These are phyloP conservation scores for Bombus superbus DNA, from an alignment of 1,140 invertebrate species.

Conservation along the genomic window DNA sequence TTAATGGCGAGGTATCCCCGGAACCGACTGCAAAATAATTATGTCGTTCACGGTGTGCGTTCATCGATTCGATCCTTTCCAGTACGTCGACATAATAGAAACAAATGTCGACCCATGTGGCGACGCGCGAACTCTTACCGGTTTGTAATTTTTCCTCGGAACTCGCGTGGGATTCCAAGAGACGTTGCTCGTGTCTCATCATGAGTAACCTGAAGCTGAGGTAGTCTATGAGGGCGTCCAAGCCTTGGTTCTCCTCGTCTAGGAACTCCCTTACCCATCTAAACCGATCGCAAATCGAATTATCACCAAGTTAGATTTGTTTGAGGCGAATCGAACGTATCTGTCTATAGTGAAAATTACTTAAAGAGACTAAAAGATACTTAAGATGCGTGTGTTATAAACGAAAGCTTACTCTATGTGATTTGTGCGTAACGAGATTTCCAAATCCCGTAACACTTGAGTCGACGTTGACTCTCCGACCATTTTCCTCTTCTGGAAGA, in stretches of 20 bases:
- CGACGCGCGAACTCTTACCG: slow-evolving; percentile 64
- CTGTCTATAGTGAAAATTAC: no score
- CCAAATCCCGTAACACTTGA: slow-evolving; percentile 97
- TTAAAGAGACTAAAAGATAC: no score
- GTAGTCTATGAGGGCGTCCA: slow-evolving; percentile 98
- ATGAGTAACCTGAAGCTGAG: slow-evolving; percentile 96
- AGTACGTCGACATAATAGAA: background rate
- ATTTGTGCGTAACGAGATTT: slow-evolving; percentile 99
- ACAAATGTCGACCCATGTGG: background rate
- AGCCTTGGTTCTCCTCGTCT: slow-evolving; percentile 96
- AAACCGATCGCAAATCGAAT: background rate
- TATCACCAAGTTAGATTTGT: slow-evolving; percentile 50
- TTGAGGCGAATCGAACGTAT: background rate
- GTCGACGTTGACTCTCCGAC: slow-evolving; percentile 98
- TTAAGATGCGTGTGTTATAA: background rate
- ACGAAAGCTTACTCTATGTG: slow-evolving; percentile 96
- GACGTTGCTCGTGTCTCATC: slow-evolving; percentile 94
- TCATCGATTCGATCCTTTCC: background rate
- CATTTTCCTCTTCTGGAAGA: slow-evolving; percentile 97
- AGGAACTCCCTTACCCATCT: slow-evolving; percentile 99
- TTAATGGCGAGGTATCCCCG: slow-evolving; percentile 75
- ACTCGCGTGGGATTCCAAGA: slow-evolving; percentile 88
- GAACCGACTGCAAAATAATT: slow-evolving; percentile 70
- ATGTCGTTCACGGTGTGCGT: background rate
- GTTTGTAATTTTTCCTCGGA: slow-evolving; percentile 87